Evolutionary conservation across 2,888 invertebrate species (phyloP).

Genomic region (Nephrotoma guestfalica): DNA sequence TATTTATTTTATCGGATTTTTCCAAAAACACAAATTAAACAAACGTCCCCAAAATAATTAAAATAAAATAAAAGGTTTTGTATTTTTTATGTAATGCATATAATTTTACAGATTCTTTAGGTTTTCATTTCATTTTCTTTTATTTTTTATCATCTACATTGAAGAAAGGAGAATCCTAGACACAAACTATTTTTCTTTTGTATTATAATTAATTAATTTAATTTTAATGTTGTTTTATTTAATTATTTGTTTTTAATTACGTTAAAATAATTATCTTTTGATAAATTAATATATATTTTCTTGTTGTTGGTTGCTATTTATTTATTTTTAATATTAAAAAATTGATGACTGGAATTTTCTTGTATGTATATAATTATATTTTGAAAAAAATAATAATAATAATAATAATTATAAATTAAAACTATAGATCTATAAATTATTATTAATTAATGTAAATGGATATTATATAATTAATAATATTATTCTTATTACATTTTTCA

Average conservation of each 20-base stretch:
- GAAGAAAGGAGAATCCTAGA: neutral
- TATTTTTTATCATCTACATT: neutral
- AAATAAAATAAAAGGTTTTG: neutral
- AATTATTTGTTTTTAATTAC: neutral
- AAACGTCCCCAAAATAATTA: neutral
- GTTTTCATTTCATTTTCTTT: neutral
- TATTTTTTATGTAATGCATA: neutral
- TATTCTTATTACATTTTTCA: neutral
- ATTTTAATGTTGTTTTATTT: neutral
- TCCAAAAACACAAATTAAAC: neutral
- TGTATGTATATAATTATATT: no score
- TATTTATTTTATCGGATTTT: neutral
- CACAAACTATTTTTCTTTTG: neutral
- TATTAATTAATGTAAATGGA: neutral
- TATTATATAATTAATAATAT: neutral
- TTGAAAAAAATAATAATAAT: neutral
- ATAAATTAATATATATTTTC: neutral
- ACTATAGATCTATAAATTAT: neutral
- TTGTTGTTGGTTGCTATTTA: neutral
- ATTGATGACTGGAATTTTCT: no score
- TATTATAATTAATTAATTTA: neutral
- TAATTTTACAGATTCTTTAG: neutral
- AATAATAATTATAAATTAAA: neutral
- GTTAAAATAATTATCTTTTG: neutral
- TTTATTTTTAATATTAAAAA: neutral